Evolutionary conservation across 1,140 invertebrate genomes (phyloP), one percentile per base, ranked within the genome.

Genomic region (Notospermus geniculatus): DNA sequence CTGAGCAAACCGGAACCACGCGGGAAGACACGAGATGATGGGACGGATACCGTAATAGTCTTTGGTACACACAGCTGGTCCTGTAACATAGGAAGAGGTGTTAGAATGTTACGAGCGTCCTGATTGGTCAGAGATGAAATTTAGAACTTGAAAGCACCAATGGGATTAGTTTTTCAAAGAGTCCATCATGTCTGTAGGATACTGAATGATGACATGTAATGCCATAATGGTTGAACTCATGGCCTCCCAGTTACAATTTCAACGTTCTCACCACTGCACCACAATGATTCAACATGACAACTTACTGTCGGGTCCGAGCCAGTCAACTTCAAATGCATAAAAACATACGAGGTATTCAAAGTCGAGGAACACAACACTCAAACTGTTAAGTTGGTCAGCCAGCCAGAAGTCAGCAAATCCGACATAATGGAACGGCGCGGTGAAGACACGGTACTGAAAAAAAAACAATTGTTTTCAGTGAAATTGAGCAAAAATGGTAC

Each of bases 331-430:
- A 65, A 76, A 72, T 22, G 74, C 72, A 67, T 77, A 87, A 70
- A 84, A 87, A 69, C 86, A 87, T 22, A 92, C 80, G 58, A 98
- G 87, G 82, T 92, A 99, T 69, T 98, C 92, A 70, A 98, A 89
- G 82, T 99, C 97, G 1, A 95, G 80, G 59, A 99, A 88, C 1
- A 92, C 90, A 0, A 89, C 90, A 0, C 88, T 89, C 46, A 99
- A 84, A 64, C 93, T 97, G 76, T 97, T 99, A 66, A 98, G 85
- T 79, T 99, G 97, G 85, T 99, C 97, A 30, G 94, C 97, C 69
- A 99, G 86, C 97, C 97, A 99, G 86, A 99, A 99, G 83, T 99
- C 97, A 29, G 97, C 95, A 81, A 99, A 99, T 50, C 91, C 88
- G 4, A 99, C 97, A 73, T 92, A 91, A 65, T 92, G 91, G 74